Evolutionary conservation across 1,140 invertebrate genomes (phyloP), one percentile per base, ranked within the genome.

Genomic region (Drosophila sulfurigaster): DNA sequence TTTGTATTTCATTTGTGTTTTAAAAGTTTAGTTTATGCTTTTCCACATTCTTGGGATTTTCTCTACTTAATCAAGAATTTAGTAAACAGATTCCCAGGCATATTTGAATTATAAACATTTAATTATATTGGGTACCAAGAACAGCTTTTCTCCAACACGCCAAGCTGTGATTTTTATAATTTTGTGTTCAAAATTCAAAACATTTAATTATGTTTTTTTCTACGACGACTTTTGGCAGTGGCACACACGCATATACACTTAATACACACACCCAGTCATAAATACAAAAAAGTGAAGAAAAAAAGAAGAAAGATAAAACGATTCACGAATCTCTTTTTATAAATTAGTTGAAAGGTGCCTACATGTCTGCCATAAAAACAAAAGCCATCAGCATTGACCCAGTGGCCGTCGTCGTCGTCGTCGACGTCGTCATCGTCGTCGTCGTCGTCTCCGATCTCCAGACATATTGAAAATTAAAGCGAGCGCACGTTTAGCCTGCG

Each of bases 291-390:
- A 25, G 20, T 25, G 20, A 25, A 7, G 8, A 57, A 16, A 57
- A 54, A 56, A 30, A 13, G 16, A 25, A 38, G 16, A 46, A 30
- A 49, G 30, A 13, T 25, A 16, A 20, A 54, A 70, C 45, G 58
- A 49, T 62, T 32, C 49, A 63, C 59, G 68, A 63, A 63, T 74
- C 64, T 54, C 8, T 65, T 67, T 66, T 57, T 75, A 68, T 89
- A 89, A 88, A 89, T 88, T 88, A 80, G 75, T 72, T 75, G 78
- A 78, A 88, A 88, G 85, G 85, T 88, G 85, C 85, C 85, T 88
- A 89, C 79, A 80, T 89, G 85, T 88, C 85, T 88, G 85, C 85
- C 85, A 88, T 88, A 88, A 89, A 88, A 88, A 88, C 85, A 88
- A 88, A 81, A 82, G 85, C 85, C 85, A 88, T 88, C 85, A 88